Evolutionary conservation across 1,140 invertebrate species (phyloP).

Genomic region (Heliconius himera): DNA sequence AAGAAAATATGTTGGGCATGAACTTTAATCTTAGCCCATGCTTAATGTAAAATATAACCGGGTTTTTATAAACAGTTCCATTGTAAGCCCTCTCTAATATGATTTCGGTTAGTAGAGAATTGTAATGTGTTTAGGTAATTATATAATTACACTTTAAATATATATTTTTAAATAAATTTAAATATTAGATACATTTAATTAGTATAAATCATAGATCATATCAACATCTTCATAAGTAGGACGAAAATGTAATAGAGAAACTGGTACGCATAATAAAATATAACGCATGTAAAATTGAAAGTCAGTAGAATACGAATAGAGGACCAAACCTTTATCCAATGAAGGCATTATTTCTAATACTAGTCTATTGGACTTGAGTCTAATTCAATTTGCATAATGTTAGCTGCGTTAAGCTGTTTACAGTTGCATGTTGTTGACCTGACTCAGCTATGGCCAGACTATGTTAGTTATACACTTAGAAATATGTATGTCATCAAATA

Average conservation of each 20-base stretch:
- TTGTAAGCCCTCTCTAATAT: too few relatives aligned
- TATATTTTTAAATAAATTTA: too few relatives aligned
- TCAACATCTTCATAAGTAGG: too few relatives aligned
- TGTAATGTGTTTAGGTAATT: too few relatives aligned
- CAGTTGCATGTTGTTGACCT: conserved; percentile 62
- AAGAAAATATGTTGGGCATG: not conserved
- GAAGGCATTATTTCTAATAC: conserved; percentile 61
- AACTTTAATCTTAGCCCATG: too few relatives aligned
- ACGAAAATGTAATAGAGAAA: not conserved
- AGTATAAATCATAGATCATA: too few relatives aligned
- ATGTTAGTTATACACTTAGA: not conserved
- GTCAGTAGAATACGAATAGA: conserved; percentile 9
- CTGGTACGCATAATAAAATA: not conserved
- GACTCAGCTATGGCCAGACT: conserved; percentile 33
- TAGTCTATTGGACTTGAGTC: conserved; percentile 55
- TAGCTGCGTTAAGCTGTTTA: conserved; percentile 56
- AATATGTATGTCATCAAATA: conserved; percentile 2
- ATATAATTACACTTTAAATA: too few relatives aligned
- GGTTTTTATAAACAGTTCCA: too few relatives aligned
- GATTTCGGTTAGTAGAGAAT: too few relatives aligned
- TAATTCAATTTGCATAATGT: conserved; percentile 67
- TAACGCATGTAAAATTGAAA: not conserved
- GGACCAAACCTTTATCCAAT: conserved; percentile 54
- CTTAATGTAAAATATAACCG: too few relatives aligned
- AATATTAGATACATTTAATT: too few relatives aligned